Percentiles rank a stretch among this genome's conserved stretches.
These are phyloP conservation scores for Aphrophora alni DNA, from an alignment of 2,888 invertebrate species.

Conservation along the genomic window DNA sequence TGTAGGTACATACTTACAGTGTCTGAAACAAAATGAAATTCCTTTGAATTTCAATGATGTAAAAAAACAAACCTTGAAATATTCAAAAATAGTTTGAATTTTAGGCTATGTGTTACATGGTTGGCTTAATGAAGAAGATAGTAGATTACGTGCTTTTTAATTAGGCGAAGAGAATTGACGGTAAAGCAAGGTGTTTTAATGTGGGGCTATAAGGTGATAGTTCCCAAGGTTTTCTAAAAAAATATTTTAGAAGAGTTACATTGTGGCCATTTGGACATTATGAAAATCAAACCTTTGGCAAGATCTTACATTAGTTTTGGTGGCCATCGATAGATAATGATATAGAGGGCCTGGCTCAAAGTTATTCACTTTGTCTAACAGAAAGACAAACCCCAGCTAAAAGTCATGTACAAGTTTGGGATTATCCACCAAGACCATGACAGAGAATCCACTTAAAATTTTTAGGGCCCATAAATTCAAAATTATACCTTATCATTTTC, in stretches of 20 bases:
- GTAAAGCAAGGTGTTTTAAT: conserved; percentile 6
- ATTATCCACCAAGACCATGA: conserved; percentile 11
- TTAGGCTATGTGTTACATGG: conserved; percentile 15
- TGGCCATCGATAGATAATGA: conserved; percentile 18
- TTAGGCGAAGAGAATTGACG: background rate
- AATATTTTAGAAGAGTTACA: conserved; percentile 6
- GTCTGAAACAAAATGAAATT: background rate
- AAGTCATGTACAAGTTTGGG: conserved; percentile 9
- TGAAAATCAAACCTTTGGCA: conserved; percentile 21
- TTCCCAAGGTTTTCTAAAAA: background rate
- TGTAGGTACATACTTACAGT: conserved; percentile 26
- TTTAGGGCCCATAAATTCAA: conserved; percentile 11
- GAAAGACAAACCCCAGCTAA: conserved; percentile 10
- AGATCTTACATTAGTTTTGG: conserved; percentile 28
- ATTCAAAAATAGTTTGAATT: background rate
- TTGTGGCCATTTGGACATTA: conserved; percentile 22
- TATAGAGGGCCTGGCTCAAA: conserved; percentile 7
- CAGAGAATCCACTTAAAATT: background rate
- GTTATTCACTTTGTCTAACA: conserved; percentile 9
- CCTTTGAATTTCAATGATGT: conserved; percentile 12
- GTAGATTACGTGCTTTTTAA: background rate
- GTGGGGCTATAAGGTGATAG: conserved; percentile 21
- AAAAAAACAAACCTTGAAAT: background rate
- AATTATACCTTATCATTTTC: conserved; percentile 11
- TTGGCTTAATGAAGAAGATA: background rate